Evolutionary conservation across 2,888 invertebrate species (phyloP).

Genomic region (Bugulina stolonifera): DNA sequence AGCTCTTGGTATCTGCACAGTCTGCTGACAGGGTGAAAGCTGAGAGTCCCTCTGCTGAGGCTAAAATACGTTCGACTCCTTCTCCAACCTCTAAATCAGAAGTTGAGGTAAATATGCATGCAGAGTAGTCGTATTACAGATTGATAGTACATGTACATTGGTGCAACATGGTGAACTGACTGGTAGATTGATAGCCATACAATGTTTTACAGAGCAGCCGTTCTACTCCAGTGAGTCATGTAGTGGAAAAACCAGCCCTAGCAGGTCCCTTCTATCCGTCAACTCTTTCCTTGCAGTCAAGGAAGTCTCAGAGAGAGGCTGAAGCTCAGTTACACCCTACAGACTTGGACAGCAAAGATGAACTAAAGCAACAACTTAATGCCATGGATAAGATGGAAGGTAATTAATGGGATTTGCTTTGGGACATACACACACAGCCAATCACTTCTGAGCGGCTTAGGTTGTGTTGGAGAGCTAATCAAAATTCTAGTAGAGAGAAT

Average conservation of each 20-base stretch:
- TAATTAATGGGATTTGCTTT: no score
- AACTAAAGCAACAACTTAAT: not conserved
- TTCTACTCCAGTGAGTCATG: slow-evolving; percentile 16
- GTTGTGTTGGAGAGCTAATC: no score
- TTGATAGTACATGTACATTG: not conserved
- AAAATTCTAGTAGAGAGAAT: no score
- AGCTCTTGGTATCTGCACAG: no score
- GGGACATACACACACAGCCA: no score
- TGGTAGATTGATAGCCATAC: not conserved
- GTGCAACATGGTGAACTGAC: not conserved
- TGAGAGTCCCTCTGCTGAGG: no score
- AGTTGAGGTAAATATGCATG: no score
- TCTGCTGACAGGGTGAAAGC: no score
- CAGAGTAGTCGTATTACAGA: no score
- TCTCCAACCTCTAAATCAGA: no score
- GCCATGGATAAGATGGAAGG: not conserved
- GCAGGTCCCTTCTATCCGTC: slow-evolving; percentile 12
- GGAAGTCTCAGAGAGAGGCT: slow-evolving; percentile 10
- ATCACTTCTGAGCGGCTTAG: no score
- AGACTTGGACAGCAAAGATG: not conserved
- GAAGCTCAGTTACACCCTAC: not conserved
- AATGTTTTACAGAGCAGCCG: not conserved
- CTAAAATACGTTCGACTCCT: no score
- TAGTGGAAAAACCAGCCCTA: not conserved
- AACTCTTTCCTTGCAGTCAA: slow-evolving; percentile 3